Evolutionary conservation across 2,113 vertebrate species (phyloP).

Genomic region (Felis catus): F.catus_Fca126_mat1.0 CM031415.1:187972001-187972500

Average conservation of each 20-base stretch:
- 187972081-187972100: not conserved
- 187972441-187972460: too few species aligned
- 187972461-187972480: too few species aligned
- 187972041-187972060: not conserved
- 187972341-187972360: too few species aligned
- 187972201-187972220: not conserved
- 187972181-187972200: not conserved
- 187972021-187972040: not conserved
- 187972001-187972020: not conserved
- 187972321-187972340: not conserved
- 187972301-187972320: not conserved
- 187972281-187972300: not conserved
- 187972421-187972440: too few species aligned
- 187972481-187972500: too few species aligned
- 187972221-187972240: not conserved
- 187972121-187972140: not conserved
- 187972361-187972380: too few species aligned
- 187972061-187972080: not conserved
- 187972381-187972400: too few species aligned
- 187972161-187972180: accelerated
- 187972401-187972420: too few species aligned
- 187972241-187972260: not conserved
- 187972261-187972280: not conserved
- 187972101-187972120: not conserved
- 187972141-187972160: accelerated